phyloP scores from a whole-genome alignment of 2,888 invertebrate species.

The Trisateles emortualis region DNA sequence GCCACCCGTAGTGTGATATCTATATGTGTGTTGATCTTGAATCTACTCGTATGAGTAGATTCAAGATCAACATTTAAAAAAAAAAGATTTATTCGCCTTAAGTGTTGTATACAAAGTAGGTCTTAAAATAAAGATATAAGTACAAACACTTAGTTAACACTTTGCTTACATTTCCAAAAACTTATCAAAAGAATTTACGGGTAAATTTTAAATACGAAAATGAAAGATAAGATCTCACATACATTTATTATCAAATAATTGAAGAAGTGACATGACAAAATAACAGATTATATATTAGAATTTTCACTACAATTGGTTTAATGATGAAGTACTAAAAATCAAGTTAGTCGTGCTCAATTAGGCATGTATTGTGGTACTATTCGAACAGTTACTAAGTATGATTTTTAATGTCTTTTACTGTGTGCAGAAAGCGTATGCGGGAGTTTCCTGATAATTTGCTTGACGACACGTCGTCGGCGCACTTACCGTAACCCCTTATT shows the following conservation, averaged over 20 bases:
- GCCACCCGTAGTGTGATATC: no score
- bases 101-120: no score
- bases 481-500: conserved; percentile 68
- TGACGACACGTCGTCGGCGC: conserved; percentile 65
- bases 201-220: no score
- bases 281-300: conserved; percentile 38
- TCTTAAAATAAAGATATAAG: no score
- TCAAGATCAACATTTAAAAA: no score
- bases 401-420: conserved; percentile 73
- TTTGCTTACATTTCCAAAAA: no score
- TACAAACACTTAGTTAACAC: no score
- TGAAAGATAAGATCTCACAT: neutral
- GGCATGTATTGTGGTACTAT: conserved; percentile 53
- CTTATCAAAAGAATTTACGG: no score
- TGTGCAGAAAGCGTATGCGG: conserved; percentile 84
- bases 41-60: no score
- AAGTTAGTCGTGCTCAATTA: conserved; percentile 53
- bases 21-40: no score
- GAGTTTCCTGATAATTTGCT: conserved; percentile 78
- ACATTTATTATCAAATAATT: neutral
- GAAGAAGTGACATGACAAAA: conserved; percentile 13
- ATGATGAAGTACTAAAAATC: conserved; percentile 48
- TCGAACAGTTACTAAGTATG: conserved; percentile 69
- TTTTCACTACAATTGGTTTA: conserved; percentile 42
- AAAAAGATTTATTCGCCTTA: no score